Evolutionary conservation across 2,888 invertebrate genomes (phyloP), one percentile per base, ranked within the genome.

Genomic region (Lasioglossum figueresi): DNA sequence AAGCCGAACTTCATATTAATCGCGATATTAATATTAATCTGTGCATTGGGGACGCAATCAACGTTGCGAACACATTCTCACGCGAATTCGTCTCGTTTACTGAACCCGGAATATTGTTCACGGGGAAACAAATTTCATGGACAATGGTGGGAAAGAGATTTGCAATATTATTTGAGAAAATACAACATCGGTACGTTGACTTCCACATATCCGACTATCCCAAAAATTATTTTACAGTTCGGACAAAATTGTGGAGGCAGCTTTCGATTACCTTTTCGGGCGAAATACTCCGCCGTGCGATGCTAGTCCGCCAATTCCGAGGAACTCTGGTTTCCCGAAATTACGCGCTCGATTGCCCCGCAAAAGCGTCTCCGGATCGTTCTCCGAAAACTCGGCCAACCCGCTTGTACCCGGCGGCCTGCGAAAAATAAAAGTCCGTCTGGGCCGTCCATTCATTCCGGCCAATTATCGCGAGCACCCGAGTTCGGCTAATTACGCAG

Each of bases 391-490:
- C 83, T 78, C 73, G 83, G 83, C 52, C 52, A 52, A 52, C 10
- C n/a, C 52, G 52, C 52, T 52, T 52, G 52, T 52, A 52, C 3
- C n/a, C 52, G 52, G 52, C 52, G 3, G 23, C 40, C 56, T 16
- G 59, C 48, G 71, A 16, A n/a, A 80, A 74, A 74, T 52, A 74
- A 82, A 82, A 74, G 34, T 71, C 40, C 27, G 75, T 63, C 31
- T n/a, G 37, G 37, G 56, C 27, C 66, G 48, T 37, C 23, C 70
- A 56, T 78, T 75, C 71, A 27, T 73, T 48, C 56, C 43, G 71
- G 56, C 48, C 63, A 85, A 85, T 85, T 85, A 86, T 85, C 76
- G 43, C 71, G 72, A n/a, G 34, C 66, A 77, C 37, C 66, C 45
- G 63, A 40, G 59, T 77, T 77, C 75, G 70, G 48, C 75, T 80